phyloP scores from a whole-genome alignment of 1,140 invertebrate genomes.

The Zaprionus lachaisei region DNA sequence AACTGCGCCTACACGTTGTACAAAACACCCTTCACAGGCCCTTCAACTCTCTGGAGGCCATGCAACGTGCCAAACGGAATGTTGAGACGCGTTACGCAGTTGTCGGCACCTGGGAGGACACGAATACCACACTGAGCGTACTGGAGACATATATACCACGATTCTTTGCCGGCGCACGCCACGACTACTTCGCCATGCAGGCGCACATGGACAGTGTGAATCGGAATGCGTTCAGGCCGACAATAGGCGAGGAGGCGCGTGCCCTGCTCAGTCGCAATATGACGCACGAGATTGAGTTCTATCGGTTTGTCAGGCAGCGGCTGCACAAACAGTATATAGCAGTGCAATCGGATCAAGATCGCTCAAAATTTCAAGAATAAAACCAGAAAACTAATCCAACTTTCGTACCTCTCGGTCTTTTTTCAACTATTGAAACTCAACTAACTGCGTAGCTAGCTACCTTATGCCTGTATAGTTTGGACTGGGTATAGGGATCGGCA shows the following conservation, averaged over 20 bases:
- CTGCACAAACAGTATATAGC: constrained; percentile 92
- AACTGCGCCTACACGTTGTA: not conserved
- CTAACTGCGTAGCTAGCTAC: constrained; percentile 31
- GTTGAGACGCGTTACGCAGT: constrained; percentile 94
- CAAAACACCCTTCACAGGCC: constrained; percentile 86
- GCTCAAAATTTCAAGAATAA: constrained; percentile 38
- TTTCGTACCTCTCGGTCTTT: constrained; percentile 55
- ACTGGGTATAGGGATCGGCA: not conserved
- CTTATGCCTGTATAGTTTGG: constrained; percentile 14
- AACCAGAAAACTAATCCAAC: constrained; percentile 41
- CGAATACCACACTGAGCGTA: constrained; percentile 92
- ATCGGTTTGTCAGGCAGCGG: constrained; percentile 94
- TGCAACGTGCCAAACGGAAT: constrained; percentile 92
- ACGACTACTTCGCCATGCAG: constrained; percentile 86
- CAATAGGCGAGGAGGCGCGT: constrained; percentile 91
- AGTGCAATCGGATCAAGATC: constrained; percentile 79
- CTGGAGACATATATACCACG: constrained; percentile 93
- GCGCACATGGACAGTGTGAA: constrained; percentile 90
- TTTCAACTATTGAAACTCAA: constrained; percentile 14
- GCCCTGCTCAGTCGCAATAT: constrained; percentile 92
- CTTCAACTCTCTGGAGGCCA: constrained; percentile 92
- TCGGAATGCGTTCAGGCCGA: constrained; percentile 89
- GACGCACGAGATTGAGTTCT: constrained; percentile 95
- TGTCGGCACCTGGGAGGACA: constrained; percentile 94
- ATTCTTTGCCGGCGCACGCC: constrained; percentile 91